Conservation (phyloP, 2,113 vertebrate genomes). For the Tetrao urogallus region DNA sequence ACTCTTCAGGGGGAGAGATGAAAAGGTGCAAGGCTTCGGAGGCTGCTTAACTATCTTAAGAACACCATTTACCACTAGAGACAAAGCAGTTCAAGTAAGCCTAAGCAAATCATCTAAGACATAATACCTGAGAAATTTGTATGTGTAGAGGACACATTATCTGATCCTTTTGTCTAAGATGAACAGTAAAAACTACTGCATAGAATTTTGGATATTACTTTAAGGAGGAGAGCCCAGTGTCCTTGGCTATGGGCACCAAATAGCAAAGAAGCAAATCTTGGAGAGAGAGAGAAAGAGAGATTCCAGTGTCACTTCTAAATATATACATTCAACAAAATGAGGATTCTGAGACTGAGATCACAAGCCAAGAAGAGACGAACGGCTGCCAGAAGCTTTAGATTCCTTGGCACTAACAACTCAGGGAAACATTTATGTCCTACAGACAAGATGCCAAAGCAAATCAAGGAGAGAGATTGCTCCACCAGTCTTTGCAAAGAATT, state of each 20-base stretch:
- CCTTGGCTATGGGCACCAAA: background rate
- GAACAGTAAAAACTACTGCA: background rate
- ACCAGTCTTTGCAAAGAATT: background rate
- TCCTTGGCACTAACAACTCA: conserved; percentile 12
- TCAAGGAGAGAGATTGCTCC: background rate
- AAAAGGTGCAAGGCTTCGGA: background rate
- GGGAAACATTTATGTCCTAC: background rate
- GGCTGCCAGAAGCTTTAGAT: conserved; percentile 24
- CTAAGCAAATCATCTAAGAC: background rate
- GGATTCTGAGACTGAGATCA: background rate
- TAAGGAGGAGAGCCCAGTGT: background rate
- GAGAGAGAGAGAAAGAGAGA: background rate
- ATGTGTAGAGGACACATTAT: background rate
- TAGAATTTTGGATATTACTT: background rate
- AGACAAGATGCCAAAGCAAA: conserved; percentile 38
- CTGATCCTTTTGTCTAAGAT: background rate
- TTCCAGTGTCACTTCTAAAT: background rate
- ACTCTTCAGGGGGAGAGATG: too few species aligned
- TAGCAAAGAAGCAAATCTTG: background rate
- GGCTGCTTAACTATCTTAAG: background rate
- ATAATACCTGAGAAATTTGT: background rate
- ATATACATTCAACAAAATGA: background rate
- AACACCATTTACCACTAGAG: background rate
- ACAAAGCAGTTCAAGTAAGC: background rate
- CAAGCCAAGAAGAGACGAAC: background rate